A percentile compares a stretch with the other conserved stretches of the same genome.
Conservation (phyloP, 2,113 vertebrate species). For the Melanostigma gelatinosum region DNA sequence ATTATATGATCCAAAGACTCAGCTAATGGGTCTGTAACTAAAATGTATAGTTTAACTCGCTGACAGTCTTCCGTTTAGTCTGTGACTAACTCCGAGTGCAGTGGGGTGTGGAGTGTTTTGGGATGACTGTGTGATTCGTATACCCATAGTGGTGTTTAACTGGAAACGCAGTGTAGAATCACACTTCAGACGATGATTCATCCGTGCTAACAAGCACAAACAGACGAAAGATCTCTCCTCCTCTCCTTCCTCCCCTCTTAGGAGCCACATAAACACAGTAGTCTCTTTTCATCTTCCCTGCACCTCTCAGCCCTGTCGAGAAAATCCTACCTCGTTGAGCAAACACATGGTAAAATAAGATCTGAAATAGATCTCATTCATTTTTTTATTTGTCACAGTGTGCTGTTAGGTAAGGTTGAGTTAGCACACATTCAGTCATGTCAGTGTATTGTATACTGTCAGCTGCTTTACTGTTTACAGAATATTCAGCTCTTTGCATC, state of each 20-base stretch:
- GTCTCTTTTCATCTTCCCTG: conserved; percentile 42
- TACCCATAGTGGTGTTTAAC: conserved; percentile 55
- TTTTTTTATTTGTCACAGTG: neutral
- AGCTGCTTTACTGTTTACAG: conserved; percentile 14
- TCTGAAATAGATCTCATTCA: neutral
- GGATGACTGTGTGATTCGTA: conserved; percentile 37
- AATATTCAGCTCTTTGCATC: conserved; percentile 15
- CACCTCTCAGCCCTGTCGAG: conserved; percentile 23
- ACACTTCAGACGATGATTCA: conserved; percentile 62
- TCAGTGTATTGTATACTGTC: conserved; percentile 12
- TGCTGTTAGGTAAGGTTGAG: neutral
- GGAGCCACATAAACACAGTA: conserved; percentile 33
- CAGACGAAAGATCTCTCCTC: conserved; percentile 38
- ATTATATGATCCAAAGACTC: neutral
- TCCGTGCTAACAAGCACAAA: conserved; percentile 50
- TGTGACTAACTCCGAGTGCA: conserved; percentile 3
- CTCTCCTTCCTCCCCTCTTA: conserved; percentile 8
- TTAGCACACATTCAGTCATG: neutral
- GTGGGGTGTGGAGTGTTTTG: conserved; percentile 41
- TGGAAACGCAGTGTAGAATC: conserved; percentile 36
- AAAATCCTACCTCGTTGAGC: conserved; percentile 3
- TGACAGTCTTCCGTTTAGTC: neutral
- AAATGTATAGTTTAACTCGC: neutral
- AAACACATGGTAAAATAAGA: neutral
- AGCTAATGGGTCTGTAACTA: neutral